Evolutionary conservation across 2,113 vertebrate genomes (phyloP), one percentile per base, ranked within the genome.

Genomic region (Dendrocopos noguchii): DNA sequence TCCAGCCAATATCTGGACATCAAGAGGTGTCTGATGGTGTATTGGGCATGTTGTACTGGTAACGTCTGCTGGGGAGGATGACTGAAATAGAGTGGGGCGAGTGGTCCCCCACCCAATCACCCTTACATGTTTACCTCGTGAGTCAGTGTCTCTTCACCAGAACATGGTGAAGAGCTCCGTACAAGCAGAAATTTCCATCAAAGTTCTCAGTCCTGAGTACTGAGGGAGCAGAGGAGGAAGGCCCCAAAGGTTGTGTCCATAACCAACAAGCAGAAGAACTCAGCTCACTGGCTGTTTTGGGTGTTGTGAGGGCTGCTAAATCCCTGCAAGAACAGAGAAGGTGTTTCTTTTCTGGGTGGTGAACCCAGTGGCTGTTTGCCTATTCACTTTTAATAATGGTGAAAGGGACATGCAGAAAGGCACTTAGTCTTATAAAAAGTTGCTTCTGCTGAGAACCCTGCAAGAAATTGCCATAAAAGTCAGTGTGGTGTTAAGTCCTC

Each of bases 21-120:
- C 22, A 18, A 2, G 0, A 1, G 14, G 1, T 55, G 42, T 83
- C 66, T 1, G 0, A 0, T 17, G n/a, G 22, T 24, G 12, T 50
- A 3, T 3, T 16, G 22, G 7, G 15, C 10, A 8, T 5, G 3
- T 21, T 44, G n/a, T 60, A 21, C 52, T 33, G 39, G 52, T 63
- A 16, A 53, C 12, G 19, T 63, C 44, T 73, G n/a, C 66, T 53
- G 33, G 24, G n/a, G 36, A 71, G 29, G 15, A 9, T 61, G 57
- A 19, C 21, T 53, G 10, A 72, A 24, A 36, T 12, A 19, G 21
- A 44, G 21, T 9, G 11, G 27, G 7, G 15, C 22, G 61, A 44
- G 33, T 18, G 33, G 8, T 15, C n/a, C 4, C 21, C 25, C 8
- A 31, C 17, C 9, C 28, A 21, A 36, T 28, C 46, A 34, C 12